Percentiles rank a stretch among this genome's conserved stretches.
These are phyloP conservation scores for Chondrilla cf. caribensis DNA, from an alignment of 37 sponge, comb jelly and placozoan genomes.

Conservation along the genomic window DNA sequence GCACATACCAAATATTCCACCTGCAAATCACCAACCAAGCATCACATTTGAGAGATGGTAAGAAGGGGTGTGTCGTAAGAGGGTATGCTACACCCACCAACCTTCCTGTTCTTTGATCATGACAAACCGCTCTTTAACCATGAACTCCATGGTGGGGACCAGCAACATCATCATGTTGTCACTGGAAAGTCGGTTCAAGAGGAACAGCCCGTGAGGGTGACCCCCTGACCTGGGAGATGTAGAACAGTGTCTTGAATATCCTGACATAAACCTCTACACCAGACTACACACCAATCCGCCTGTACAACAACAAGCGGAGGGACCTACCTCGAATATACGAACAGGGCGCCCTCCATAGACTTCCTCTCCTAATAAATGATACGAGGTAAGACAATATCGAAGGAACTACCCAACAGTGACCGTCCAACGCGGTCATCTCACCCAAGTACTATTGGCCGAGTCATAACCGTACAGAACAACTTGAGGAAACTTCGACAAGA, in stretches of 20 bases:
- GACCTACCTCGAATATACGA: constrained; percentile 44
- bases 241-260: neutral
- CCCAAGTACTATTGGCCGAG: constrained; percentile 37
- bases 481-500: constrained; percentile 43
- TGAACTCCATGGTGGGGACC: constrained; percentile 28
- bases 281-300: no score
- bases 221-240: constrained; percentile 14
- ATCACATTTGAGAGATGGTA: no score
- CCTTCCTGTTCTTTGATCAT: constrained; percentile 40
- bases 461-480: constrained; percentile 64
- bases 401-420: neutral
- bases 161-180: constrained; percentile 35
- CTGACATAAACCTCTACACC: constrained; percentile 2
- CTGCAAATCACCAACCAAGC: no score
- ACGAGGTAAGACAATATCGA: neutral
- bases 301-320: neutral
- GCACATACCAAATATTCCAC: constrained; percentile 6
- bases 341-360: constrained; percentile 61
- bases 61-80: no score
- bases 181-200: constrained; percentile 63
- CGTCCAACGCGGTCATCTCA: constrained; percentile 8
- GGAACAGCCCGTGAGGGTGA: constrained; percentile 31
- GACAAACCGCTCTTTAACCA: constrained; percentile 43
- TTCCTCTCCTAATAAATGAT: constrained; percentile 47
- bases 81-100: neutral